A percentile compares a stretch with the other conserved stretches of the same genome.
These are phyloP conservation scores for Siphlonurus alternatus DNA, from an alignment of 2,888 invertebrate species.

Conservation along the genomic window DNA sequence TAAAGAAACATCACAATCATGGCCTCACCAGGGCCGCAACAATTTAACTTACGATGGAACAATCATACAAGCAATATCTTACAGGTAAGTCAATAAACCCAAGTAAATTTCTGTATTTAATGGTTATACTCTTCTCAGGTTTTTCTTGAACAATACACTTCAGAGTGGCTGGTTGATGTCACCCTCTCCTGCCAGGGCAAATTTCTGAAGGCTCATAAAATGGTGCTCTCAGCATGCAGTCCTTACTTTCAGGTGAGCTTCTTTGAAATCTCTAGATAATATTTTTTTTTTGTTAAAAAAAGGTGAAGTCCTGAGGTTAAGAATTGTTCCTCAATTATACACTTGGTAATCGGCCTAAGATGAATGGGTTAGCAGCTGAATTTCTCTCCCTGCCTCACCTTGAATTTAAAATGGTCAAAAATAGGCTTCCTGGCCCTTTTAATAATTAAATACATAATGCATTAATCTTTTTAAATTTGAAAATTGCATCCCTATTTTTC, in stretches of 20 bases:
- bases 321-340: too few species aligned
- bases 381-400: too few species aligned
- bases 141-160: slow-evolving; percentile 27
- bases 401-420: not conserved
- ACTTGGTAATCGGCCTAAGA: too few species aligned
- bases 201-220: slow-evolving; percentile 31
- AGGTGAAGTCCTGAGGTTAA: too few species aligned
- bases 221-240: slow-evolving; percentile 33
- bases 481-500: too few species aligned
- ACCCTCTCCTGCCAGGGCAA: slow-evolving; percentile 31
- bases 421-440: too few species aligned
- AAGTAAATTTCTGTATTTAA: not conserved
- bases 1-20: not conserved
- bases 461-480: too few species aligned
- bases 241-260: slow-evolving; percentile 28
- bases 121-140: slow-evolving; percentile 18
- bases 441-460: too few species aligned
- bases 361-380: too few species aligned
- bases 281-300: not conserved
- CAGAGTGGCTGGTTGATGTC: slow-evolving; percentile 30
- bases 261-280: slow-evolving; percentile 7
- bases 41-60: slow-evolving; percentile 33
- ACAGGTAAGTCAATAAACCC: slow-evolving; percentile 19
- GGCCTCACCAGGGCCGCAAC: slow-evolving; percentile 16
- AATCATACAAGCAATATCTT: slow-evolving; percentile 31